Conservation (phyloP, 2,113 vertebrate species). For the Mastomys natalensis region DNA sequence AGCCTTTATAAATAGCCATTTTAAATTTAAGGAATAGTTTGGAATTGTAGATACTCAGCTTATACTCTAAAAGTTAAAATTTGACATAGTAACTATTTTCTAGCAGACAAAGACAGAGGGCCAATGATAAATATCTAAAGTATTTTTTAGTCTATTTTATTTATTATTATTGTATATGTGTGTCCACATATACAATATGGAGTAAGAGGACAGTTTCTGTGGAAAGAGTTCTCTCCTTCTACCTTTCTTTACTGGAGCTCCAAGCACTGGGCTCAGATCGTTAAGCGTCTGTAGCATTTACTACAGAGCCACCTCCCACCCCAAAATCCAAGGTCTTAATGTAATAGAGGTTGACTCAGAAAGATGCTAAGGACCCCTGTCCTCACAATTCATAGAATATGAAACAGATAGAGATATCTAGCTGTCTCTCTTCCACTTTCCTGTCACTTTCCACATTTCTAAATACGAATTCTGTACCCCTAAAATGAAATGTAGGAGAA, state of each 20-base stretch:
- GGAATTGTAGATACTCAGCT: not conserved
- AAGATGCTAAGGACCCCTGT: not conserved
- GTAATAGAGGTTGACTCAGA: not conserved
- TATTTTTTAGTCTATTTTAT: not conserved
- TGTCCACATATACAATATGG: not conserved
- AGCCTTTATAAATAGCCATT: not conserved
- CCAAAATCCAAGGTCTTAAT: conserved; percentile 14
- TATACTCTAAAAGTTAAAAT: not conserved
- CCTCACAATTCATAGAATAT: not conserved
- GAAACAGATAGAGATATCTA: not conserved
- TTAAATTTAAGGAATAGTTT: conserved; percentile 50
- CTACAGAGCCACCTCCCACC: not conserved
- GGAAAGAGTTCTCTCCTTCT: not conserved
- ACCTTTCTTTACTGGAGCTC: not conserved
- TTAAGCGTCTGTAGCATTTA: not conserved
- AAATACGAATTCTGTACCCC: not conserved
- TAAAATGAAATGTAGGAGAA: conserved; percentile 7
- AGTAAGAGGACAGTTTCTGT: too few relatives aligned
- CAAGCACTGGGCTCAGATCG: not conserved
- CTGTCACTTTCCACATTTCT: not conserved
- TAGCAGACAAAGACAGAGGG: not conserved
- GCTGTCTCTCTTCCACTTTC: not conserved
- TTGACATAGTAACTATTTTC: not conserved
- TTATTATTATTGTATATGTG: not conserved
- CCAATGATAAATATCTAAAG: conserved; percentile 41